phyloP scores from a whole-genome alignment of 2,888 invertebrate species.

The Netelia melanura region DNA sequence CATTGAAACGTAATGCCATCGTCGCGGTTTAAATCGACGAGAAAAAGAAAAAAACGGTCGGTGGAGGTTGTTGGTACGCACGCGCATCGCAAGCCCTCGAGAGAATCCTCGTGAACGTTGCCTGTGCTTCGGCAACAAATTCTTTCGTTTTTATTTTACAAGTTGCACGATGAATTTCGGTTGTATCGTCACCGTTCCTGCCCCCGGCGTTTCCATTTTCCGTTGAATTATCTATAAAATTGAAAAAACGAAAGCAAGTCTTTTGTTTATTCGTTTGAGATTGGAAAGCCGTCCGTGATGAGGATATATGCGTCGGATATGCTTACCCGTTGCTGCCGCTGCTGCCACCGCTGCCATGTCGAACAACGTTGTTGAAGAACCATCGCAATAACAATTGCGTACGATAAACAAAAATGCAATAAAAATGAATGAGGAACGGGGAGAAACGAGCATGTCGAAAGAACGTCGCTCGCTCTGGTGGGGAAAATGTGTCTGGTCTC shows the following conservation, averaged over 20 bases:
- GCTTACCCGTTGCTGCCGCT: slow-evolving; percentile 35
- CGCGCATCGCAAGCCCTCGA: slow-evolving; percentile 83
- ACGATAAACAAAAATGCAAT: slow-evolving; percentile 19
- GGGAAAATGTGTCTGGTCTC: too few relatives aligned
- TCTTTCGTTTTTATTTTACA: slow-evolving; percentile 83
- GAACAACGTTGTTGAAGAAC: slow-evolving; percentile 18
- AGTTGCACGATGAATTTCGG: slow-evolving; percentile 82
- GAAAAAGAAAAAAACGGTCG: slow-evolving; percentile 31
- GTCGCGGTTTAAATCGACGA: too few relatives aligned
- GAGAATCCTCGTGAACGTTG: slow-evolving; percentile 83
- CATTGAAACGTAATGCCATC: too few relatives aligned
- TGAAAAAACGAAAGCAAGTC: too few relatives aligned
- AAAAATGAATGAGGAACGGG: slow-evolving; percentile 30
- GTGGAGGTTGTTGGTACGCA: slow-evolving; percentile 40
- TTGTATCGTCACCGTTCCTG: slow-evolving; percentile 71
- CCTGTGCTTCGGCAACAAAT: slow-evolving; percentile 83
- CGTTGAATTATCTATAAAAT: slow-evolving; percentile 37
- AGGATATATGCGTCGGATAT: background rate
- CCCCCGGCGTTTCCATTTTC: slow-evolving; percentile 54
- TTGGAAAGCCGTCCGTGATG: too few relatives aligned
- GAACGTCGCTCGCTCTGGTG: slow-evolving; percentile 10
- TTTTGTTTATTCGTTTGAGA: too few relatives aligned
- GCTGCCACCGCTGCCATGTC: background rate
- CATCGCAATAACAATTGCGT: slow-evolving; percentile 25
- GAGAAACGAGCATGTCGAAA: slow-evolving; percentile 33